phyloP scores from a whole-genome alignment of 1,140 invertebrate species.

The Drosophila lacteicornis region DNA sequence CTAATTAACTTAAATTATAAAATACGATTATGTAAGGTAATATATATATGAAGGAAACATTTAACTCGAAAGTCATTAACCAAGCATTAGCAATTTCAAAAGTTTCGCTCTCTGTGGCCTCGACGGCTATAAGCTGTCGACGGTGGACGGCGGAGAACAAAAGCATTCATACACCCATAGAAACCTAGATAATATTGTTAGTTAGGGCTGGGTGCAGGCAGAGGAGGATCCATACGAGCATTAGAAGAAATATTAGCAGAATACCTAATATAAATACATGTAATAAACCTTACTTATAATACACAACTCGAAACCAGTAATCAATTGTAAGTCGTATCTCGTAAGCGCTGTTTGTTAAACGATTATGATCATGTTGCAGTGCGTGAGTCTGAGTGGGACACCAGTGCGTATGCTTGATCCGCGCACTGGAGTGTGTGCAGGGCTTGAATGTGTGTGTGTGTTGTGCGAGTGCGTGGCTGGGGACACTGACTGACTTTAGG shows the following conservation, averaged over 20 bases:
- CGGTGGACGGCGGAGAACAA: conserved; percentile 6
- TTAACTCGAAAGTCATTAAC: conserved; percentile 60
- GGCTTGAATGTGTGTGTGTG: not conserved
- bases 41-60: conserved; percentile 51
- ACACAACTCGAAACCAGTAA: conserved; percentile 49
- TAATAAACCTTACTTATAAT: conserved; percentile 44
- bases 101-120: conserved; percentile 36
- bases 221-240: conserved; percentile 48
- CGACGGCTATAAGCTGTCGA: conserved; percentile 56
- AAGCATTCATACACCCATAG: conserved; percentile 54
- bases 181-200: conserved; percentile 63
- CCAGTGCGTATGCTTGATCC: conserved; percentile 59
- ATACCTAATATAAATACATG: conserved; percentile 47
- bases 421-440: conserved; percentile 5
- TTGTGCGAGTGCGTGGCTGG: conserved; percentile 27
- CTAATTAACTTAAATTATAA: conserved; percentile 70
- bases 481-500: conserved; percentile 62
- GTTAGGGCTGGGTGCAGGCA: conserved; percentile 44
- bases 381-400: conserved; percentile 22
- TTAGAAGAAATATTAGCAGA: conserved; percentile 72
- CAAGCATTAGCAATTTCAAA: conserved; percentile 61
- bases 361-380: conserved; percentile 16
- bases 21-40: conserved; percentile 65
- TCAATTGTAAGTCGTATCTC: conserved; percentile 56
- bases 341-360: conserved; percentile 74